Base-by-base conservation (phyloP, 2,888 invertebrate genomes). In the Drosophila nigritarsus region DNA sequence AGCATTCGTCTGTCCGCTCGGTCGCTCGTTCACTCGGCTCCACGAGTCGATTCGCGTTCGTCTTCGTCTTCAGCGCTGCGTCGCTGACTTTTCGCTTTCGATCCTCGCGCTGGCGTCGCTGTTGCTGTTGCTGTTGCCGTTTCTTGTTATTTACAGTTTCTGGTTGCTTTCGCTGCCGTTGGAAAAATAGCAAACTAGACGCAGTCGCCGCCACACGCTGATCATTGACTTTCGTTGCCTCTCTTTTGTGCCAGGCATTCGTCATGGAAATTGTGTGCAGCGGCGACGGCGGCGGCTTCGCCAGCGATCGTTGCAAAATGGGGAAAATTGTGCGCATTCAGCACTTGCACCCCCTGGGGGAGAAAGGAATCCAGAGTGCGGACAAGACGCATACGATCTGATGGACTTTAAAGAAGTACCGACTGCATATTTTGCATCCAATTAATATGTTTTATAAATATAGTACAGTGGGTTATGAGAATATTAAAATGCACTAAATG, bases 151-250 rank as follows among this genome's bases (percentile, higher is more conserved):
- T 87, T 87, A 87, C 88, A 85, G 89, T 89, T 85, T 80, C 80
- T 82, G 83, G 85, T 80, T 76, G 81, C 84, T 82, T 84, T 87
- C 75, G 76, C 83, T 80, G 80, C 86, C 88, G 82, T 78, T 78
- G 87, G 82, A 83, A 83, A 83, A 85, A 83, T 85, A 69, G 88
- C 83, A 73, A 83, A 76, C 74, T 79, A 80, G 73, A 73, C 83
- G 69, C 82, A 64, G 79, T 69, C 64, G 73, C 78, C 53, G 75
- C 73, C 66, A 59, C 80, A 62, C 59, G 65, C 89, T 90, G 90
- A 91, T 91, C 91, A 89, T 91, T 91, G 91, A 91, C 91, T 91
- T 89, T 90, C 82, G 81, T 65, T 81, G 78, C 77, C 78, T 87
- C 83, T 76, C 76, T 76, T 90, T 83, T 83, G 78, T 71, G 79